Conservation (phyloP, 2,888 invertebrate genomes). For the Sesia apiformis region DNA sequence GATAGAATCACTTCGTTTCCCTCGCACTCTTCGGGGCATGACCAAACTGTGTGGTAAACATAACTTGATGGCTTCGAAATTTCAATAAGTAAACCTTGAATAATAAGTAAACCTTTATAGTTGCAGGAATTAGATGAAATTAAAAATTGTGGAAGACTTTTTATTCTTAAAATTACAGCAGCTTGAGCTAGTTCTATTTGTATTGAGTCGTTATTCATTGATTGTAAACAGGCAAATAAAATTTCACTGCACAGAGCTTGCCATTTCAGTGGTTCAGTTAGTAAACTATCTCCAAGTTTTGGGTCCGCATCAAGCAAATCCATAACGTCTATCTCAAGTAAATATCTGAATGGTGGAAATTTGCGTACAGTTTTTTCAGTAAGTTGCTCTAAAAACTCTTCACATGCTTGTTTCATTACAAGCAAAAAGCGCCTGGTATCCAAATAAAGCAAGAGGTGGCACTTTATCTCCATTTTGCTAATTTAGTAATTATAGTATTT, state of each 20-base stretch:
- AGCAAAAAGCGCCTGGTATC: slow-evolving; percentile 38
- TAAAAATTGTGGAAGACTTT: slow-evolving; percentile 29
- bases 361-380: slow-evolving; percentile 31
- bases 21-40: slow-evolving; percentile 64
- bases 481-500: neutral
- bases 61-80: slow-evolving; percentile 42
- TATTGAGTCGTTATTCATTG: slow-evolving; percentile 21
- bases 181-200: slow-evolving; percentile 35
- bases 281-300: slow-evolving; percentile 32
- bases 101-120: slow-evolving; percentile 34
- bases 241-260: slow-evolving; percentile 40
- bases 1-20: slow-evolving; percentile 50
- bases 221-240: slow-evolving; percentile 41
- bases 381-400: slow-evolving; percentile 31
- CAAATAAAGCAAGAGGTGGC: slow-evolving; percentile 48
- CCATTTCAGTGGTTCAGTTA: slow-evolving; percentile 46
- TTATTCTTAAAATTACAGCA: slow-evolving; percentile 37
- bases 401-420: slow-evolving; percentile 37
- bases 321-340: slow-evolving; percentile 49
- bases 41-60: slow-evolving; percentile 58
- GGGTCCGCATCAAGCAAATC: slow-evolving; percentile 39
- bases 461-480: slow-evolving; percentile 11
- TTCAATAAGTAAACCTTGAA: slow-evolving; percentile 38
- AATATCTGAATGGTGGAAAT: slow-evolving; percentile 47
- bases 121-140: slow-evolving; percentile 18